Evolutionary conservation across 2,797 vertebrate genomes (phyloP).

Genomic region (Botia kubotai): DNA sequence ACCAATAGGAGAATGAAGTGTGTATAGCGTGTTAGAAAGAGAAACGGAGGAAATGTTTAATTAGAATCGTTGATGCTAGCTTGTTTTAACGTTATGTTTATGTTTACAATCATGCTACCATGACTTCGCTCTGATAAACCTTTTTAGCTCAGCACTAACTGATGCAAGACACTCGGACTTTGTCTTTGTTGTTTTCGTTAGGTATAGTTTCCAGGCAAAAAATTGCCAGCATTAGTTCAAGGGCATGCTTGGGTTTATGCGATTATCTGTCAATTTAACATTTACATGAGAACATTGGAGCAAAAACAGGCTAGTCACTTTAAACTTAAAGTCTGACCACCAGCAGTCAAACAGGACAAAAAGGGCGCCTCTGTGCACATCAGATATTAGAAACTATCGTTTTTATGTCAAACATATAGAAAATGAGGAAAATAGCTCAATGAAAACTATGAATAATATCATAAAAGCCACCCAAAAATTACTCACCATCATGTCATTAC

Average conservation of each 20-base stretch:
- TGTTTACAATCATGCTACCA: too few species aligned
- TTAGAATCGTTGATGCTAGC: too few species aligned
- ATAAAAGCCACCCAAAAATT: constrained; percentile 35
- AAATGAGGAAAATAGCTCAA: constrained; percentile 70
- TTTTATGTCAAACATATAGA: constrained; percentile 64
- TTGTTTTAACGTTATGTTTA: too few species aligned
- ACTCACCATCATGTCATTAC: too few species aligned
- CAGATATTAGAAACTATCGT: constrained; percentile 47
- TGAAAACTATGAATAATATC: constrained; percentile 58
- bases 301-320: background rate
- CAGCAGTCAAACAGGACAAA: background rate
- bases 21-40: too few species aligned
- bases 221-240: background rate
- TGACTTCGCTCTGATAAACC: too few species aligned
- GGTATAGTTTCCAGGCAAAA: background rate
- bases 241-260: background rate
- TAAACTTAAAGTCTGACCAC: background rate
- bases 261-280: background rate
- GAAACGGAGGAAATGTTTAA: too few species aligned
- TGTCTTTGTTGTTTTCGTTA: too few species aligned
- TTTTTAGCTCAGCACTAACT: too few species aligned
- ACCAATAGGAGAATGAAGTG: too few species aligned
- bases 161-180: too few species aligned
- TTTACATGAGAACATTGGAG: background rate
- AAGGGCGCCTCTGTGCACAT: background rate